Base-by-base conservation (phyloP, 1,140 invertebrate species). In the Subanguina moxae region DNA sequence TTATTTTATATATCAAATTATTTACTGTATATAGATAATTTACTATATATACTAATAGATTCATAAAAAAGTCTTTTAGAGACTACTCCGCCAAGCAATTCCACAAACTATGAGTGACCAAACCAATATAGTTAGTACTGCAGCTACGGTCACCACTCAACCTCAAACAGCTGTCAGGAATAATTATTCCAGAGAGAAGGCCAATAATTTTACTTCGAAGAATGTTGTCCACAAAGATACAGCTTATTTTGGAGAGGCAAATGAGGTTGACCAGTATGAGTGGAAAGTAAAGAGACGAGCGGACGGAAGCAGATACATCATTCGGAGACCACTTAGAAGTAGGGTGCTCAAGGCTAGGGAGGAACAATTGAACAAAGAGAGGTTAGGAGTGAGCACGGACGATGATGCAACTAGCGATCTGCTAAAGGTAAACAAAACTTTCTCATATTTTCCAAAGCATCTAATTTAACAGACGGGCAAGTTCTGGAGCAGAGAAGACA, bases 391-490 rank as follows among this genome's bases (percentile, higher is more conserved):
- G 46, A 91, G 89, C 1, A 91, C 90, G 0, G 90, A 91, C 78
- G 90, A 91, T 77, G 90, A 91, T 75, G 89, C 89, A 15, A 86
- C 89, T 80, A 90, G 89, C 19, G 90, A 91, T 78, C 84, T 91
- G 61, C 91, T 38, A 3, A 38, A 38, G 32, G 32, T 38, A 38
- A 38, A 3, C 11, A 38, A 38, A 38, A 11, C 32, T 38, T 38
- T 38, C 32, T 38, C n/a, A n/a, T n/a, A n/a, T n/a, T n/a, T n/a
- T n/a, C n/a, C n/a, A n/a, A n/a, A n/a, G n/a, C n/a, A n/a, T n/a
- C n/a, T n/a, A n/a, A n/a, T n/a, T 38, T 38, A 38, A 3, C 11
- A 91, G 86, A 86, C 88, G 63, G 90, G 90, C 30, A 86, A 88
- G 43, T 91, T 90, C 81, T 91, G 90, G 89, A 89, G 86, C 19